Evolutionary conservation across 1,140 invertebrate species (phyloP).

Genomic region (Drosophila serrata): DNA sequence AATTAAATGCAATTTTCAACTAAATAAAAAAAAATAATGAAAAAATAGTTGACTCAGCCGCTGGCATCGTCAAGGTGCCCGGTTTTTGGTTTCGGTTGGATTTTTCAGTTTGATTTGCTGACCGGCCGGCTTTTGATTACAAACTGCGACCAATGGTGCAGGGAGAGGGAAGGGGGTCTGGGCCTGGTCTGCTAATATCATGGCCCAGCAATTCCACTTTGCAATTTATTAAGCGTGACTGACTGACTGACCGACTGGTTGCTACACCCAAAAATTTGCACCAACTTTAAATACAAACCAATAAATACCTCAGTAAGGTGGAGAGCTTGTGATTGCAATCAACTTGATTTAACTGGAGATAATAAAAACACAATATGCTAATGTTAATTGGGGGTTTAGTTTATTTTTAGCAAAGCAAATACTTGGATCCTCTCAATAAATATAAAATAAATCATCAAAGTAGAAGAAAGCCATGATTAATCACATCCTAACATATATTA

Average conservation of each 20-base stretch:
- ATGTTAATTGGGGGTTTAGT: too few species aligned
- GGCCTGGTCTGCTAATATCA: constrained; percentile 38
- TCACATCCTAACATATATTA: too few species aligned
- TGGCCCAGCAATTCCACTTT: constrained; percentile 75
- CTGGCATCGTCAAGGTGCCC: constrained; percentile 56
- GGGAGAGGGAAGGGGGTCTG: not conserved
- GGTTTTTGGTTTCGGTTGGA: constrained; percentile 40
- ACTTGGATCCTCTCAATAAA: not conserved
- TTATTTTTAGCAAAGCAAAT: not conserved
- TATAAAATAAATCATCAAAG: not conserved
- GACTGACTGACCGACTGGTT: constrained; percentile 75
- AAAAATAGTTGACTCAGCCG: constrained; percentile 74
- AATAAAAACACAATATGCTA: not conserved
- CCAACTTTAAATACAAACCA: constrained; percentile 44
- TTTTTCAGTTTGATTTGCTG: constrained; percentile 37
- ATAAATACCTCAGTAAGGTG: constrained; percentile 32
- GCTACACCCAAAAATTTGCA: constrained; percentile 65
- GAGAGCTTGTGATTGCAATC: constrained; percentile 27
- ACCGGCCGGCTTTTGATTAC: constrained; percentile 80
- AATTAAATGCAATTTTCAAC: constrained; percentile 80
- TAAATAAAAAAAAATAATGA: too few species aligned
- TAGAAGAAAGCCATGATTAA: too few species aligned
- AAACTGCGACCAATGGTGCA: constrained; percentile 33
- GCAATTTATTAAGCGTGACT: constrained; percentile 81
- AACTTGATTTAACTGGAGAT: constrained; percentile 5